These are phyloP conservation scores for Turdus rufiventris DNA, from an alignment of 2,113 vertebrate species.

Conservation along the genomic window DNA sequence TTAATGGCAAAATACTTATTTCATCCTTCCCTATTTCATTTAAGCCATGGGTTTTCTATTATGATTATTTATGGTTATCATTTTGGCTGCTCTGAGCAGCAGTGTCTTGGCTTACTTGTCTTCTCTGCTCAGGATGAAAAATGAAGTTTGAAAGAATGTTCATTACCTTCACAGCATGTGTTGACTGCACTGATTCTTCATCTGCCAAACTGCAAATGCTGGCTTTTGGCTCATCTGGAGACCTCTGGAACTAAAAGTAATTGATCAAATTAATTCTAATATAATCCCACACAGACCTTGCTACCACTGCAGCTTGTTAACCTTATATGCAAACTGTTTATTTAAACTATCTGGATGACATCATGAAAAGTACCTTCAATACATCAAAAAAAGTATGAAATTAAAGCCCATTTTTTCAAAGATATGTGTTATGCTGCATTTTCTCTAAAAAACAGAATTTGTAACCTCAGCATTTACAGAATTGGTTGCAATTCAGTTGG, in stretches of 20 bases:
- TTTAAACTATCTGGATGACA: slow-evolving; percentile 75
- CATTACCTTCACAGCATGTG: slow-evolving; percentile 76
- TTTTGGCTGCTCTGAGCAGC: slow-evolving; percentile 63
- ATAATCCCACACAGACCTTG: slow-evolving; percentile 65
- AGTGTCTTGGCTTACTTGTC: slow-evolving; percentile 68
- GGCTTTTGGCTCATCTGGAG: slow-evolving; percentile 79
- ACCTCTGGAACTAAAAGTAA: slow-evolving; percentile 75
- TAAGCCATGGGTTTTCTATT: slow-evolving; percentile 14
- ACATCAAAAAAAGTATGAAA: slow-evolving; percentile 56
- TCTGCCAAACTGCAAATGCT: slow-evolving; percentile 75
- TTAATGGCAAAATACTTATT: not conserved
- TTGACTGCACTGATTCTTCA: slow-evolving; percentile 80
- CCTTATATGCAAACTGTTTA: slow-evolving; percentile 70
- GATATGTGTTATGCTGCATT: not conserved
- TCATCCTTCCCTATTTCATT: slow-evolving; percentile 25
- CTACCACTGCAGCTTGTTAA: slow-evolving; percentile 71
- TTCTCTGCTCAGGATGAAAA: slow-evolving; percentile 72
- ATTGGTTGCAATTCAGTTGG: not conserved
- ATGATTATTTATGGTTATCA: slow-evolving; percentile 69
- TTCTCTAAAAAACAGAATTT: not conserved
- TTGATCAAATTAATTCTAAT: slow-evolving; percentile 78
- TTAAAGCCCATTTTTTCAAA: slow-evolving; percentile 34
- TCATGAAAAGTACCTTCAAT: slow-evolving; percentile 65
- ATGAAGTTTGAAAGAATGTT: slow-evolving; percentile 81
- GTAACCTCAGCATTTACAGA: not conserved